Evolutionary conservation across 2,888 invertebrate species (phyloP), one percentile per base, ranked within the genome.

Genomic region (Eurytoma californica): DNA sequence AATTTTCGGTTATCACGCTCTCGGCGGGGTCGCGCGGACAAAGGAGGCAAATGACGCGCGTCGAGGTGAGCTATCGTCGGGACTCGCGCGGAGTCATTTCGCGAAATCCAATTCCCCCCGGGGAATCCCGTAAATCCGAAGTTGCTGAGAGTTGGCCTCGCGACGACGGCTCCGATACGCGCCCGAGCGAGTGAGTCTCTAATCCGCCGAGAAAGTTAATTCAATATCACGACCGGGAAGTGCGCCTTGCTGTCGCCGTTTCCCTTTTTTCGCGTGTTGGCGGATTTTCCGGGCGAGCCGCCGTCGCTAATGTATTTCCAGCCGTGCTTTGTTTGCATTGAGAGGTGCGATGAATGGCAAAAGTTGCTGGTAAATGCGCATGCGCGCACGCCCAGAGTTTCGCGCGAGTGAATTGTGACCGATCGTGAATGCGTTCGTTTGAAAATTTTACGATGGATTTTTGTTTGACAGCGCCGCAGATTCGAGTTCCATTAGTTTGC

Each of bases 81-180:
- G 12, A n/a, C 61, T 5, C 9, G 39, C 61, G n/a, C n/a, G 24
- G 30, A 30, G 67, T 68, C 67, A 53, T 75, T 67, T 75, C 28
- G 53, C 60, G 60, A 69, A 75, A 75, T 61, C 53, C 68, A 76
- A 76, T 69, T 47, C 55, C 55, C 24, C n/a, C 53, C 55, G 39
- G 18, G 49, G 55, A 76, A 68, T 76, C 69, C 63, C 60, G 63
- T 69, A 76, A 76, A 63, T 68, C 76, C 69, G 39, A 53, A 73
- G 65, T 55, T 24, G 60, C 66, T 3, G 16, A 3, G 73, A 75
- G 63, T 76, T 76, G 18, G 47, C 67, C n/a, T 47, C 63, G 69
- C 47, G 47, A 47, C 63, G 7, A 39, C 63, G 28, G 53, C 68
- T 18, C 3, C 7, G 20, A 18, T 39, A 47, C 67, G 39, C 24